Base-by-base conservation (phyloP, 2,113 vertebrate species). In the Coryphaenoides rupestris region DNA sequence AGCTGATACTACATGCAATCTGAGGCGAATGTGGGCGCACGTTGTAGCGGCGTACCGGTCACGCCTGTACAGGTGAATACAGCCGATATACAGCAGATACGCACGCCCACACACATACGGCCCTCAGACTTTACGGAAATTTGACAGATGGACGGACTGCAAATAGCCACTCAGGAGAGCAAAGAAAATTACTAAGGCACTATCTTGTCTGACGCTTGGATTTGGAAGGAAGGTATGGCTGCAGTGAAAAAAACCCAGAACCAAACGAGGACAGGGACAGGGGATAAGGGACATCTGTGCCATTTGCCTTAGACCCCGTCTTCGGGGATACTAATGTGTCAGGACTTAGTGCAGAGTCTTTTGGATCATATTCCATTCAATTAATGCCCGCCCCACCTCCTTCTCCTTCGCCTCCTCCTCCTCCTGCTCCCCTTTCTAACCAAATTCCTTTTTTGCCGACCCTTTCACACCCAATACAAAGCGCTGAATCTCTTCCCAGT, bases 291-390 rank as follows among this genome's bases (percentile, higher is more conserved):
- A 80, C 83, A 87, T 85, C 78, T 86, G 78, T 85, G 86, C 65
- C 49, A 69, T 82, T 87, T 74, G 72, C 83, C 78, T 77, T 69
- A 81, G 81, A 85, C 84, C 75, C 67, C 83, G 75, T 87, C 81
- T 81, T 72, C 81, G 82, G 83, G 75, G 82, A 81, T 64, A 73
- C 57, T 81, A 74, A 75, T 85, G 78, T 84, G 84, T 85, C 77
- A 75, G 57, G 76, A 83, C 59, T 66, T 55, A 79, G 75, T 60
- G 50, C 53, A 1, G 55, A 72, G 63, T 47, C 70, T 83, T 87
- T 89, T 86, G 83, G 86, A 88, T 84, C 76, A 75, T 76, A 75
- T 72, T 85, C 69, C 72, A 67, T 78, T 79, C 82, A 84, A 89
- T 89, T 84, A 85, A 80, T 82, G 70, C 69, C 62, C 70, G 40